phyloP scores from a whole-genome alignment of 2,888 invertebrate genomes.

The Rhaphigaster nebulosa region DNA sequence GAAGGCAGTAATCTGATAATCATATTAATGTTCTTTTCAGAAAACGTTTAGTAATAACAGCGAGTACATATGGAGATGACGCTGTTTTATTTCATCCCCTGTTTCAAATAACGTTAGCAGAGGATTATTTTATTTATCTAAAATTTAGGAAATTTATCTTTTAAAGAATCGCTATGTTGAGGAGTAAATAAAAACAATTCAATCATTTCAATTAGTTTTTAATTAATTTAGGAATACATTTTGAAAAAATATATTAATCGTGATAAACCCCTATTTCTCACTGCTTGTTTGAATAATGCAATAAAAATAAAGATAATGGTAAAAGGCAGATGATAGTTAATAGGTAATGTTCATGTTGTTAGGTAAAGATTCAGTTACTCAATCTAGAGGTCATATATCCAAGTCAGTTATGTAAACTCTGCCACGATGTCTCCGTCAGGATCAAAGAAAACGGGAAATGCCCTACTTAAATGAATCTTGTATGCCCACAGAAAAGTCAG shows the following conservation, averaged over 20 bases:
- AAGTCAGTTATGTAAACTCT: background rate
- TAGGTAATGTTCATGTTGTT: background rate
- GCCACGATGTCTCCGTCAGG: background rate
- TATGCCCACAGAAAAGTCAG: background rate
- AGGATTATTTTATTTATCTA: too few relatives aligned
- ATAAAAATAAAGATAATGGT: background rate
- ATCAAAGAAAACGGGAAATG: background rate
- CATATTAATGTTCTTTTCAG: too few relatives aligned
- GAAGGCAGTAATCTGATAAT: too few relatives aligned
- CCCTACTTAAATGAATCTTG: background rate
- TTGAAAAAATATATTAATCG: background rate
- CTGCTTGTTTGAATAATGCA: background rate
- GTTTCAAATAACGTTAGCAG: too few relatives aligned
- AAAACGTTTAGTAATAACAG: too few relatives aligned
- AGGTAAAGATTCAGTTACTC: background rate
- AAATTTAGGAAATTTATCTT: too few relatives aligned
- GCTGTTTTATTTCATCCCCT: too few relatives aligned
- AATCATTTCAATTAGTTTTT: background rate
- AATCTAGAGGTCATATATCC: background rate
- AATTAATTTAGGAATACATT: background rate
- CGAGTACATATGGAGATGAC: too few relatives aligned
- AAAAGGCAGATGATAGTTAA: background rate
- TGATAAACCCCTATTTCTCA: background rate
- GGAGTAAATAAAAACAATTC: too few relatives aligned
- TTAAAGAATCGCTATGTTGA: too few relatives aligned